A percentile compares a stretch with the other conserved stretches of the same genome.
These are phyloP conservation scores for Chrysochloris asiatica DNA, from an alignment of 2,113 vertebrate species.

Conservation along the genomic window DNA sequence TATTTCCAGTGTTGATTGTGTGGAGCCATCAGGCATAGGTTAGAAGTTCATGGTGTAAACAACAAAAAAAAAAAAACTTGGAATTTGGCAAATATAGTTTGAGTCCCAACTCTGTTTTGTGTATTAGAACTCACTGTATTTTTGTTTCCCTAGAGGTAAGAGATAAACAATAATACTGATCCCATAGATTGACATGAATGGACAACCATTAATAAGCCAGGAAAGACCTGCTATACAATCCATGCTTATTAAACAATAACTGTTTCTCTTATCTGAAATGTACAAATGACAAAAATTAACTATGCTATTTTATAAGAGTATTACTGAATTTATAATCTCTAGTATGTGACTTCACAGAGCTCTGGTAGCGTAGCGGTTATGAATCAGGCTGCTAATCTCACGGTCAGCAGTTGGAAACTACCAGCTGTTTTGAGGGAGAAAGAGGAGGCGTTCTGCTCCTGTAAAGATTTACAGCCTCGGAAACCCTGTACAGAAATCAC, in stretches of 20 bases:
- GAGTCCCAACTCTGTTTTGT: background rate
- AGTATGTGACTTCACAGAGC: background rate
- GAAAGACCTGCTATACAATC: accelerated
- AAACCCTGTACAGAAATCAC: too few species aligned
- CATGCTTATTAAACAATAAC: background rate
- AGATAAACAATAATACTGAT: background rate
- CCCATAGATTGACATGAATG: background rate
- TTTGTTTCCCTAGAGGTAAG: background rate
- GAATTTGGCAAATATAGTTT: background rate
- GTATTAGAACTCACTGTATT: background rate
- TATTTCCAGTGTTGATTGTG: too few species aligned
- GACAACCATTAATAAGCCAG: background rate
- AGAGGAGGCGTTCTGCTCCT: too few species aligned
- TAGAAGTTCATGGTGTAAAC: accelerated
- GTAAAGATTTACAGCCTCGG: too few species aligned
- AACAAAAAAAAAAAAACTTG: background rate
- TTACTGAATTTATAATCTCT: background rate
- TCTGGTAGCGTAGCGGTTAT: too few species aligned
- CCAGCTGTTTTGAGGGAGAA: too few species aligned
- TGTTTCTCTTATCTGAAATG: background rate
- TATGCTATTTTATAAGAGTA: background rate
- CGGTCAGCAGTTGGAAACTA: too few species aligned
- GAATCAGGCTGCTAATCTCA: too few species aligned
- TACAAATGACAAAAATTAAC: background rate
- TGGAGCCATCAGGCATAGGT: too few species aligned